phyloP scores from a whole-genome alignment of 2,797 vertebrate species.

The Lagorchestes hirsutus region DNA sequence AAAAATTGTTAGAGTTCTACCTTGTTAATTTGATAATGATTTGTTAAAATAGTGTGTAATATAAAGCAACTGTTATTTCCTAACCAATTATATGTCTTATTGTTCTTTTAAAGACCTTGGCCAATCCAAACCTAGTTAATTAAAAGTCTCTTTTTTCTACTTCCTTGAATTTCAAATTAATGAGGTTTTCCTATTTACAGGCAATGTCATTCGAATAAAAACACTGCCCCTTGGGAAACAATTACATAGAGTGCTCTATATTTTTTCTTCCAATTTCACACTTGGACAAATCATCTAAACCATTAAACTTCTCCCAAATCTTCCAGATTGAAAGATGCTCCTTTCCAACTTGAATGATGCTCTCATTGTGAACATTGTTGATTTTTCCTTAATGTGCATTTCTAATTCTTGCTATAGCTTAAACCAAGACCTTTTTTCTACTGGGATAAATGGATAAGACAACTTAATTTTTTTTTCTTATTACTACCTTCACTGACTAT shows the following conservation, averaged over 20 bases:
- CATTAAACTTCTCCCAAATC: constrained; percentile 12
- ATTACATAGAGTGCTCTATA: constrained; percentile 46
- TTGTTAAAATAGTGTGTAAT: constrained; percentile 51
- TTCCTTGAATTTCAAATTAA: constrained; percentile 45
- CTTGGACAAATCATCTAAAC: constrained; percentile 30
- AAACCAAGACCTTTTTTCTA: constrained; percentile 43
- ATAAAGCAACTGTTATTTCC: constrained; percentile 62
- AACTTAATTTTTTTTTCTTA: neutral
- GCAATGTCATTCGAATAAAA: constrained; percentile 12
- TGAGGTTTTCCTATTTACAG: constrained; percentile 27
- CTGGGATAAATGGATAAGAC: constrained; percentile 1
- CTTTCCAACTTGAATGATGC: constrained; percentile 30
- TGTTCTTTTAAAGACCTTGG: constrained; percentile 52
- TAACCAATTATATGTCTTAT: constrained; percentile 39
- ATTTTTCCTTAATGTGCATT: constrained; percentile 56
- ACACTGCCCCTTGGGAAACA: constrained; percentile 48
- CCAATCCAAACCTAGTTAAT: constrained; percentile 43
- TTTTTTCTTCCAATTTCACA: constrained; percentile 55
- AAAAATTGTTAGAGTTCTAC: constrained; percentile 19
- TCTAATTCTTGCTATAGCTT: constrained; percentile 46
- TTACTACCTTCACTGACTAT: neutral
- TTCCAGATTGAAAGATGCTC: constrained; percentile 51
- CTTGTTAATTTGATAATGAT: constrained; percentile 37
- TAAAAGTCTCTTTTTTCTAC: constrained; percentile 29
- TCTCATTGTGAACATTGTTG: constrained; percentile 56